These are phyloP conservation scores for Myotis lucifugus DNA, from an alignment of 2,113 vertebrate species.

Conservation along the genomic window DNA sequence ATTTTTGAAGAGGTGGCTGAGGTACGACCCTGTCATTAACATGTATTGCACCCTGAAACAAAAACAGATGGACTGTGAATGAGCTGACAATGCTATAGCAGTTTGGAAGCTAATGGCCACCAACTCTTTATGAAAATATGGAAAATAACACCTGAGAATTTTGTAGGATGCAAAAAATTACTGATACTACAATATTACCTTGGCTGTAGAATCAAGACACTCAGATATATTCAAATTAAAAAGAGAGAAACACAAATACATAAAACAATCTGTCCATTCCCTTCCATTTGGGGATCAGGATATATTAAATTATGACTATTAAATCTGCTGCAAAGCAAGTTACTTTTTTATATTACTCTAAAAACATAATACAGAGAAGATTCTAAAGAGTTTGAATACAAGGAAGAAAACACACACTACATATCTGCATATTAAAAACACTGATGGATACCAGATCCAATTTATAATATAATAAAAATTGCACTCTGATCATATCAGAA, in stretches of 20 bases:
- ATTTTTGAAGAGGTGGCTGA: constrained; percentile 93
- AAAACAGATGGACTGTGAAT: constrained; percentile 10
- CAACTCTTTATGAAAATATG: background rate
- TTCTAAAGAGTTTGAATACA: background rate
- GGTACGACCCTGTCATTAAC: constrained; percentile 93
- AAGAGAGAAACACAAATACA: background rate
- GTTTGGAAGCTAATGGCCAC: background rate
- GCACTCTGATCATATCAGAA: background rate
- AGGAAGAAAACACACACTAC: background rate
- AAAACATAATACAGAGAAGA: background rate
- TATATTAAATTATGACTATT: background rate
- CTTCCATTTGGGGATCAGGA: background rate
- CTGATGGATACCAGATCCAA: background rate
- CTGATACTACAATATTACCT: background rate
- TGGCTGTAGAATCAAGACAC: background rate
- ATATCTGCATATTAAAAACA: background rate
- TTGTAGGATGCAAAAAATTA: background rate
- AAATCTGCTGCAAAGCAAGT: background rate
- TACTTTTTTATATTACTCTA: background rate
- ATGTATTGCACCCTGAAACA: constrained; percentile 91
- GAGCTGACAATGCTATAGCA: background rate
- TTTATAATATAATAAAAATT: background rate
- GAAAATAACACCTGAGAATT: background rate
- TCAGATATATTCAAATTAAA: constrained; percentile 32
- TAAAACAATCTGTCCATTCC: background rate